These are phyloP conservation scores for Coelinius sp. DNA, from an alignment of 2,888 invertebrate species.

Conservation along the genomic window DNA sequence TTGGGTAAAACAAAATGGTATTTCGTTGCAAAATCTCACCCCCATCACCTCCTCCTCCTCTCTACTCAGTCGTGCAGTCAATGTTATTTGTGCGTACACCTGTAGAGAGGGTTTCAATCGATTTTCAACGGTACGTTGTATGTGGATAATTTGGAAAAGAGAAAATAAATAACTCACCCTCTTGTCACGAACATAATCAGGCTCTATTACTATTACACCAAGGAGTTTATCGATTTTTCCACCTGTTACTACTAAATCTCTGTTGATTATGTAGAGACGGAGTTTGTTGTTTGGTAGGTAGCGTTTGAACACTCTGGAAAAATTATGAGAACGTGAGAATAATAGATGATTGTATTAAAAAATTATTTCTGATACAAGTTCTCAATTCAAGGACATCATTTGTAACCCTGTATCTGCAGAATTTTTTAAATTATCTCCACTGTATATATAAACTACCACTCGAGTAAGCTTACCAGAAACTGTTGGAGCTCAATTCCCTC, in stretches of 20 bases:
- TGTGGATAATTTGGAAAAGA: too few relatives aligned
- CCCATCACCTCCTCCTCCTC: conserved; percentile 99
- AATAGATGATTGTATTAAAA: too few relatives aligned
- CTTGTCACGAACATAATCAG: conserved; percentile 85
- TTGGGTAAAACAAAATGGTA: conserved; percentile 92
- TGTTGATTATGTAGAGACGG: conserved; percentile 85
- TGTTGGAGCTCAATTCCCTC: not conserved
- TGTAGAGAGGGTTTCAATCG: conserved; percentile 48
- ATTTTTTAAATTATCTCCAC: too few relatives aligned
- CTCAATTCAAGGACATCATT: too few relatives aligned
- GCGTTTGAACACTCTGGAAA: conserved; percentile 86
- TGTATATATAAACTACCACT: too few relatives aligned
- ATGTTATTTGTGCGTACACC: conserved; percentile 87
- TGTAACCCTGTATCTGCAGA: too few relatives aligned
- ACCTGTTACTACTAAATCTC: conserved; percentile 84
- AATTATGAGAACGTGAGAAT: not conserved
- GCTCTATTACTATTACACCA: conserved; percentile 93
- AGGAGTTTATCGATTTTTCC: conserved; percentile 84
- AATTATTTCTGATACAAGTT: too few relatives aligned
- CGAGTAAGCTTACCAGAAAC: too few relatives aligned
- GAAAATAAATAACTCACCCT: conserved; percentile 73
- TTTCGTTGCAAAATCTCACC: conserved; percentile 97
- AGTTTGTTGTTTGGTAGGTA: conserved; percentile 88
- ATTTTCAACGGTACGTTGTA: not conserved
- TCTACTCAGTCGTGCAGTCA: conserved; percentile 96